Evolutionary conservation across 2,113 vertebrate genomes (phyloP).

Genomic region (Phalacrocorax pelagicus): DNA sequence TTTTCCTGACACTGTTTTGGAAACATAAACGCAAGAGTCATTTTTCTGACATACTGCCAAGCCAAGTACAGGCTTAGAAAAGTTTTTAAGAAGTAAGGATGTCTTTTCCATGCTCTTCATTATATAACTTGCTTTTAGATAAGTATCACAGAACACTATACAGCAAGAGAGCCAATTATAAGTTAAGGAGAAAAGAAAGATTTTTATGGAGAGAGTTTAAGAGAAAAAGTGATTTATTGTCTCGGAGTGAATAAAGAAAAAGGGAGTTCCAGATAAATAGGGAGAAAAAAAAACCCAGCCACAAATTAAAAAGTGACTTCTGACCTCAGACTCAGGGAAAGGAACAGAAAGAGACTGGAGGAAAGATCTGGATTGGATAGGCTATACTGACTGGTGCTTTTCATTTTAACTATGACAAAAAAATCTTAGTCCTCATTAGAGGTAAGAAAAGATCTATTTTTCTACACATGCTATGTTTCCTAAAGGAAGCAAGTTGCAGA

Average conservation of each 20-base stretch:
- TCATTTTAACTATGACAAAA: not conserved
- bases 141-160: not conserved
- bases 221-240: constrained; percentile 8
- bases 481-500: not conserved
- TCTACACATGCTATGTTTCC: not conserved
- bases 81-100: not conserved
- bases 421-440: not conserved
- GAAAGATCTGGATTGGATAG: not conserved
- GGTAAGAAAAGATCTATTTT: not conserved
- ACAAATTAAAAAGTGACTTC: constrained; percentile 16
- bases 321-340: not conserved
- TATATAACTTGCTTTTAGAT: not conserved
- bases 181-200: constrained; percentile 28
- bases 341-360: not conserved
- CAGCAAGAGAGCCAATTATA: constrained; percentile 23
- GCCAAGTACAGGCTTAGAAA: not conserved
- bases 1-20: not conserved
- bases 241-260: constrained; percentile 19
- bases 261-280: not conserved
- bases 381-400: not conserved
- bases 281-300: not conserved
- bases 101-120: not conserved
- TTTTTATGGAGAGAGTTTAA: constrained; percentile 12
- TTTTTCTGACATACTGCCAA: constrained; percentile 15
- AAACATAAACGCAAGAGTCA: not conserved